Conservation (phyloP, 2,797 vertebrate genomes). For the Sparus aurata region DNA sequence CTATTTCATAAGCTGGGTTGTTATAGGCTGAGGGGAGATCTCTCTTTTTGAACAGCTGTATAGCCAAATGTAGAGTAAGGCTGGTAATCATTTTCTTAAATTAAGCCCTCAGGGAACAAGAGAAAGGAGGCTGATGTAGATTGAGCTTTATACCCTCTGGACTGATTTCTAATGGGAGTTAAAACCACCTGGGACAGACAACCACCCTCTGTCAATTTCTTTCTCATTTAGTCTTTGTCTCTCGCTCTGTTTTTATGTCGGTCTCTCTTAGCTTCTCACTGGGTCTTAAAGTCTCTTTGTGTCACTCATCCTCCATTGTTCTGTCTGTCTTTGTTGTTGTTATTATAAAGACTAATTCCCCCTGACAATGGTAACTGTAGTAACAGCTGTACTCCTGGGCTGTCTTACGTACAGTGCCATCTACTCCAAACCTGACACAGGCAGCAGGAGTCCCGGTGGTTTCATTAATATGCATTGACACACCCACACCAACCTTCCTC, state of each 20-base stretch:
- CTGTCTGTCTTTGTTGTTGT: conserved; percentile 29
- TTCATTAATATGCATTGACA: conserved; percentile 31
- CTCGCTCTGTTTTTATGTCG: neutral
- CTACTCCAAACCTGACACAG: conserved; percentile 27
- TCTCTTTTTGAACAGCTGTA: conserved; percentile 3
- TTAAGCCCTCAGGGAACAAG: conserved; percentile 33
- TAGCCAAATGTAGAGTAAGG: conserved; percentile 24
- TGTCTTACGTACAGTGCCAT: conserved; percentile 12
- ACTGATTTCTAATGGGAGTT: conserved; percentile 43
- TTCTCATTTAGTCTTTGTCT: conserved; percentile 35
- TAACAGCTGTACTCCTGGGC: conserved; percentile 59
- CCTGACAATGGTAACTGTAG: conserved; percentile 69
- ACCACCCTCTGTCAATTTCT: conserved; percentile 27
- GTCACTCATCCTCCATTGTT: conserved; percentile 11
- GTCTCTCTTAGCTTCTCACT: conserved; percentile 2
- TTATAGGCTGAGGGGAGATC: neutral
- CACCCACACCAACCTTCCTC: conserved; percentile 6
- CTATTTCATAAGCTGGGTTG: neutral
- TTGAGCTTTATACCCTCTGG: conserved; percentile 29
- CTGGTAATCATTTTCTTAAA: conserved; percentile 47
- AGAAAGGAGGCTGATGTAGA: conserved; percentile 17
- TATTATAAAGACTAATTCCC: conserved; percentile 52
- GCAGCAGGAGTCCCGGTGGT: conserved; percentile 26
- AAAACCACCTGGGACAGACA: conserved; percentile 44
- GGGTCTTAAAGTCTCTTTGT: conserved; percentile 1